Conservation (phyloP, 2,888 invertebrate species). For the Epistrophe grossulariae region DNA sequence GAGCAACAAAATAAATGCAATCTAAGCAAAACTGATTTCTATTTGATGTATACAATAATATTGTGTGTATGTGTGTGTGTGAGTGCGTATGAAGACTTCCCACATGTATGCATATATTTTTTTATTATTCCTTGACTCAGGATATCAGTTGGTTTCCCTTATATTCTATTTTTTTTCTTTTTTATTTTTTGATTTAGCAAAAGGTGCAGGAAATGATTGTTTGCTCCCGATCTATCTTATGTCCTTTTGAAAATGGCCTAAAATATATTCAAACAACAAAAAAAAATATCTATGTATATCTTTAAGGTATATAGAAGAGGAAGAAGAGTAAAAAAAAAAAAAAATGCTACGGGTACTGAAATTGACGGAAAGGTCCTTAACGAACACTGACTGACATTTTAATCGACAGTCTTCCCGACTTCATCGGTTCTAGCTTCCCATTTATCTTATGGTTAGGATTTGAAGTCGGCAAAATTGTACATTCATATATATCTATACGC, state of each 20-base stretch:
- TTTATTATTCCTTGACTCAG: constrained; percentile 35
- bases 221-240: constrained; percentile 15
- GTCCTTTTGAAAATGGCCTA: constrained; percentile 12
- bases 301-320: background rate
- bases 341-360: constrained; percentile 57
- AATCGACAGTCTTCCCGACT: constrained; percentile 69
- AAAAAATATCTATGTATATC: background rate
- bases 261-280: constrained; percentile 57
- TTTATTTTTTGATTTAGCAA: constrained; percentile 48
- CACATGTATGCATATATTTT: background rate
- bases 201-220: constrained; percentile 66
- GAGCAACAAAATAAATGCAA: constrained; percentile 70
- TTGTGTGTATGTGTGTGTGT: constrained; percentile 51
- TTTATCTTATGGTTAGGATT: constrained; percentile 32
- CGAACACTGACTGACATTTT: constrained; percentile 71
- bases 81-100: constrained; percentile 39
- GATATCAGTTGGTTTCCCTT: constrained; percentile 51
- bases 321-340: background rate
- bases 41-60: constrained; percentile 54
- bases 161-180: constrained; percentile 39
- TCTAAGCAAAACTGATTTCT: constrained; percentile 74
- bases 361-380: constrained; percentile 72
- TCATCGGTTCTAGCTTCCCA: constrained; percentile 39
- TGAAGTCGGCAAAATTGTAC: constrained; percentile 1
- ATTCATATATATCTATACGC: background rate